Conservation (phyloP, 2,888 invertebrate genomes). For the Graphium colonna region DNA sequence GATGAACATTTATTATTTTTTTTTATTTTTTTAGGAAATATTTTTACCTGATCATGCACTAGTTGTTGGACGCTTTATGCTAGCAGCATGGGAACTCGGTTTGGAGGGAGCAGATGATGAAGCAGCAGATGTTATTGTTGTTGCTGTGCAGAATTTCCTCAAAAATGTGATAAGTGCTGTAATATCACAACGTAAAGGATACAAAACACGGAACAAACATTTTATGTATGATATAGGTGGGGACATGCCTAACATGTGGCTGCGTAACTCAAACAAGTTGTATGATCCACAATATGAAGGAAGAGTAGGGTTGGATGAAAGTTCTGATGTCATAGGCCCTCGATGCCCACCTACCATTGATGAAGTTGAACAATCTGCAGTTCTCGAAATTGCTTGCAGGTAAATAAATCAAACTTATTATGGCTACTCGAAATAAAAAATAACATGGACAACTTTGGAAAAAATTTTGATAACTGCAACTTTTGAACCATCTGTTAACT, state of each 20-base stretch:
- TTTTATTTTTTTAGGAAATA: slow-evolving; percentile 84
- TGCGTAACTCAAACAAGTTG: slow-evolving; percentile 85
- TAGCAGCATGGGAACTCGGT: slow-evolving; percentile 94
- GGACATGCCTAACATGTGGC: slow-evolving; percentile 89
- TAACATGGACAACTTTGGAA: not conserved
- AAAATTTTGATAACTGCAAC: not conserved
- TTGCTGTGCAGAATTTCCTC: slow-evolving; percentile 88
- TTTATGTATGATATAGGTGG: slow-evolving; percentile 91
- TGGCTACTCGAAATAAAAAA: not conserved
- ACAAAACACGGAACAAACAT: slow-evolving; percentile 85
- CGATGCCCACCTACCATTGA: slow-evolving; percentile 85
- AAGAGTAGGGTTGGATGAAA: slow-evolving; percentile 79
- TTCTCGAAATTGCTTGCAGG: slow-evolving; percentile 86
- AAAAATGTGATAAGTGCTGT: slow-evolving; percentile 91
- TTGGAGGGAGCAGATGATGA: slow-evolving; percentile 91
- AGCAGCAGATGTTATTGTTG: slow-evolving; percentile 90
- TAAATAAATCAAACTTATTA: slow-evolving; percentile 28
- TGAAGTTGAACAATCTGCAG: slow-evolving; percentile 86
- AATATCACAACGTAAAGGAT: slow-evolving; percentile 89
- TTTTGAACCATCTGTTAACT: not conserved
- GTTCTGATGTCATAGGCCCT: slow-evolving; percentile 83
- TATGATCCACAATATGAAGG: slow-evolving; percentile 82
- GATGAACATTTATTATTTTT: no score
- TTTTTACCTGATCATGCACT: slow-evolving; percentile 92
- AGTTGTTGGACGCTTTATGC: slow-evolving; percentile 89